phyloP scores from a whole-genome alignment of 2,113 vertebrate species.

The Lophura nycthemera region DNA sequence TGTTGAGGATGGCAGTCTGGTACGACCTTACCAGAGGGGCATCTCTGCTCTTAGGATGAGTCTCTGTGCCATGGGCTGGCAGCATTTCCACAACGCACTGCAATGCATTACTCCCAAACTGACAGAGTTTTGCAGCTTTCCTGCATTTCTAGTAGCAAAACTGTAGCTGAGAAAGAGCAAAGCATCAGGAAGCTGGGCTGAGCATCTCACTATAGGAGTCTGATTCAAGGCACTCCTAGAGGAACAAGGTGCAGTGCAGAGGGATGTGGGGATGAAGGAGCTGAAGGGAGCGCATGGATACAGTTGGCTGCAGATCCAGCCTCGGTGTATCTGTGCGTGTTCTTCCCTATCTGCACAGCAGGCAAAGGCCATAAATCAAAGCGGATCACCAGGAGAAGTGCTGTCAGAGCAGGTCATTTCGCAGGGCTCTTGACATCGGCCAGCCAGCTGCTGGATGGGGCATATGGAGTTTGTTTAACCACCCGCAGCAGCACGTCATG shows the following conservation, averaged over 20 bases:
- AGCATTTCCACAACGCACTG: neutral
- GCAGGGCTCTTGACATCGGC: neutral
- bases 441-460: neutral
- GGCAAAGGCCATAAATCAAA: neutral
- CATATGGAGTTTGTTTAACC: neutral
- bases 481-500: neutral
- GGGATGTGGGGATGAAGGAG: neutral
- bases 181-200: neutral
- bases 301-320: neutral
- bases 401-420: neutral
- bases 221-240: neutral
- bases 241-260: neutral
- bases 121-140: neutral
- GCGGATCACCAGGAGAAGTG: neutral
- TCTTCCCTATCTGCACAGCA: neutral
- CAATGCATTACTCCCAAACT: neutral
- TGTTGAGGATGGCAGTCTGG: neutral
- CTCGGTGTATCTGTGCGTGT: neutral
- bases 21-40: neutral
- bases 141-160: neutral
- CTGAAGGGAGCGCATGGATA: neutral
- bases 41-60: neutral
- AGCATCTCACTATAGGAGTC: accelerated
- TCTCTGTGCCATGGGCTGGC: neutral
- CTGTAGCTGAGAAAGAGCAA: neutral